These are phyloP conservation scores for Presbytis comata DNA, from an alignment of 2,797 vertebrate genomes.

Conservation along the genomic window DNA sequence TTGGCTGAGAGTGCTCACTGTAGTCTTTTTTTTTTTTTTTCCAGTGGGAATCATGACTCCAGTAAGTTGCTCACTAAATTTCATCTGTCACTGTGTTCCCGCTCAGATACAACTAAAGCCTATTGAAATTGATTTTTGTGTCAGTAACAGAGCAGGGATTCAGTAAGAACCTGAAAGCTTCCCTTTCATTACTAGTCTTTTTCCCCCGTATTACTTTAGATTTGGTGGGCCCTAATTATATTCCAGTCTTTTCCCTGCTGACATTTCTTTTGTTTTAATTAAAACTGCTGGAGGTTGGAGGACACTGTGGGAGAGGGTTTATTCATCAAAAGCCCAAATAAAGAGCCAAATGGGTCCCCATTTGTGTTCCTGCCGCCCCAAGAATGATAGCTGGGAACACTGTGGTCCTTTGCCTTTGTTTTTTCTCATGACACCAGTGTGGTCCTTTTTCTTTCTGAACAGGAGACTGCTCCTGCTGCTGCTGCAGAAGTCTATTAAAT, in stretches of 20 bases:
- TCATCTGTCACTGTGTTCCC: conserved; percentile 60
- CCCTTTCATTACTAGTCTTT: conserved; percentile 55
- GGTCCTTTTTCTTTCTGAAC: conserved; percentile 11
- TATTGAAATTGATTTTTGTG: conserved; percentile 73
- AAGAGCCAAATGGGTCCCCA: not conserved
- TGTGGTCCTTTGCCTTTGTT: not conserved
- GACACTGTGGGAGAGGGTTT: conserved; percentile 45
- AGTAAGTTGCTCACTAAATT: conserved; percentile 60
- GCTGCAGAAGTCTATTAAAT: conserved; percentile 45
- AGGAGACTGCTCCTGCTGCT: not conserved
- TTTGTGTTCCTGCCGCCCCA: not conserved
- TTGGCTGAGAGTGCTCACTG: not conserved
- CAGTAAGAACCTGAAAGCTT: conserved; percentile 57
- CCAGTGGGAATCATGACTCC: conserved; percentile 40
- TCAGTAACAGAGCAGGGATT: conserved; percentile 57
- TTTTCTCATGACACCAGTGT: not conserved
- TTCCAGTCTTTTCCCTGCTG: conserved; percentile 26
- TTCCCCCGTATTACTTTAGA: conserved; percentile 35
- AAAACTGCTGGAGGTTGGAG: conserved; percentile 20
- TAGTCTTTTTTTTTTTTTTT: not conserved
- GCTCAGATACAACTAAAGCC: conserved; percentile 67
- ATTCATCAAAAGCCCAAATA: conserved; percentile 38
- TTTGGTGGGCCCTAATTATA: conserved; percentile 69
- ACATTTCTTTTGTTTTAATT: conserved; percentile 77
- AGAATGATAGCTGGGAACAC: not conserved